phyloP scores from a whole-genome alignment of 2,888 invertebrate species.

The Hirudinaria manillensis region DNA sequence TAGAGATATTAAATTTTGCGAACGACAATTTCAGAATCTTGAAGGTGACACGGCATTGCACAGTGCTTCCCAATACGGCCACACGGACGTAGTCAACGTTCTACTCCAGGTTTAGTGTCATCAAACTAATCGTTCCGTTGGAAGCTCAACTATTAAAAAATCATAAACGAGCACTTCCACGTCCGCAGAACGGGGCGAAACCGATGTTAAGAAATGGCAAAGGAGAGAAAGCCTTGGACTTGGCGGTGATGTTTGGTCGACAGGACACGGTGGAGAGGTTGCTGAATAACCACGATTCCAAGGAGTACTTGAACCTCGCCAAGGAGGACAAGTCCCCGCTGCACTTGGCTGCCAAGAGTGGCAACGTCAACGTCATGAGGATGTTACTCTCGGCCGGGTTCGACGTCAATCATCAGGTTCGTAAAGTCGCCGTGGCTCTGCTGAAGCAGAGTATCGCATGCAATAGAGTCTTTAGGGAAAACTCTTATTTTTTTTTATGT shows the following conservation, averaged over 20 bases:
- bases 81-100: conserved; percentile 74
- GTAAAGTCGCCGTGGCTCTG: background rate
- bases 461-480: background rate
- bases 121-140: too few relatives aligned
- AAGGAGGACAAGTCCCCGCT: conserved; percentile 70
- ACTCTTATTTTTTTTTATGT: background rate
- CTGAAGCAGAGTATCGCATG: too few relatives aligned
- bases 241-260: conserved; percentile 72
- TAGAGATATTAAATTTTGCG: too few relatives aligned
- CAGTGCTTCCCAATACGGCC: conserved; percentile 86
- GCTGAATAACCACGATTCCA: conserved; percentile 54
- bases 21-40: conserved; percentile 56
- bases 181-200: conserved; percentile 70
- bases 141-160: too few relatives aligned
- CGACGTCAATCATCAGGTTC: conserved; percentile 66
- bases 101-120: too few relatives aligned
- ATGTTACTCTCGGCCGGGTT: conserved; percentile 76
- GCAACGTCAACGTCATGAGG: conserved; percentile 67
- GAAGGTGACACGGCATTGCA: conserved; percentile 85
- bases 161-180: too few relatives aligned
- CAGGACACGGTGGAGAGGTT: conserved; percentile 78
- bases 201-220: conserved; percentile 55
- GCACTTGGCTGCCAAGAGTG: conserved; percentile 87
- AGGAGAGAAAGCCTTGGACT: conserved; percentile 80
- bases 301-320: conserved; percentile 72